A percentile compares a stretch with the other conserved stretches of the same genome.
phyloP scores from a whole-genome alignment of 1,140 invertebrate species.

The Rhizoglyphus robini region DNA sequence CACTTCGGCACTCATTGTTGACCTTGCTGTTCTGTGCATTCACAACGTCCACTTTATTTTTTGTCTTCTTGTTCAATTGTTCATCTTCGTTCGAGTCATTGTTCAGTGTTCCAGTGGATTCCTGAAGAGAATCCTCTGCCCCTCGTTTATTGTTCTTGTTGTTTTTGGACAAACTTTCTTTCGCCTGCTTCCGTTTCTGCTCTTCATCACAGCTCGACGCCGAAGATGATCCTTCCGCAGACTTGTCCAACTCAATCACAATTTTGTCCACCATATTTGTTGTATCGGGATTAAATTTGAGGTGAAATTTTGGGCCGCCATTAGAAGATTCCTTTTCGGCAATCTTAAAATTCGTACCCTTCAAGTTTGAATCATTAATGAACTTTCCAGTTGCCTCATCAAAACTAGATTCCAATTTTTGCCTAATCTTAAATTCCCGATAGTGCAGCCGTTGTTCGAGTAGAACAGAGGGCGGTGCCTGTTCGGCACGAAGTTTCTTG shows the following conservation, averaged over 20 bases:
- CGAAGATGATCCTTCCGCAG: too few species aligned
- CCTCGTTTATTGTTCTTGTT: too few species aligned
- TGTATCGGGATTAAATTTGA: too few species aligned
- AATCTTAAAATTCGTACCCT: too few species aligned
- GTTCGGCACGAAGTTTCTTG: slow-evolving; percentile 47
- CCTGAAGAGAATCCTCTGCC: too few species aligned
- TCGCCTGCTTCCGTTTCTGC: too few species aligned
- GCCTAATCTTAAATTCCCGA: slow-evolving; percentile 35
- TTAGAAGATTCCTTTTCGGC: too few species aligned
- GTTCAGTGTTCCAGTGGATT: not conserved
- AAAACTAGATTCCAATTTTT: slow-evolving; percentile 27
- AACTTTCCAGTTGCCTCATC: not conserved
- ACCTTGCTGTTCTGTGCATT: not conserved
- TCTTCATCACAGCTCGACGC: too few species aligned
- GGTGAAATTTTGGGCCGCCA: too few species aligned
- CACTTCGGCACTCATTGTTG: not conserved
- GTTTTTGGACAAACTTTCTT: too few species aligned
- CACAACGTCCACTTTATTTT: not conserved
- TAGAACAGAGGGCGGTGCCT: slow-evolving; percentile 39
- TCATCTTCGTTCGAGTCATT: not conserved
- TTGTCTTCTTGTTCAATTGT: not conserved
- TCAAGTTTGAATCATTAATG: not conserved
- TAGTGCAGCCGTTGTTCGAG: slow-evolving; percentile 36
- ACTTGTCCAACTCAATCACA: too few species aligned
- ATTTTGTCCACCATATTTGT: too few species aligned